phyloP scores from a whole-genome alignment of 2,797 vertebrate genomes.

The Sebastiscus tertius region DNA sequence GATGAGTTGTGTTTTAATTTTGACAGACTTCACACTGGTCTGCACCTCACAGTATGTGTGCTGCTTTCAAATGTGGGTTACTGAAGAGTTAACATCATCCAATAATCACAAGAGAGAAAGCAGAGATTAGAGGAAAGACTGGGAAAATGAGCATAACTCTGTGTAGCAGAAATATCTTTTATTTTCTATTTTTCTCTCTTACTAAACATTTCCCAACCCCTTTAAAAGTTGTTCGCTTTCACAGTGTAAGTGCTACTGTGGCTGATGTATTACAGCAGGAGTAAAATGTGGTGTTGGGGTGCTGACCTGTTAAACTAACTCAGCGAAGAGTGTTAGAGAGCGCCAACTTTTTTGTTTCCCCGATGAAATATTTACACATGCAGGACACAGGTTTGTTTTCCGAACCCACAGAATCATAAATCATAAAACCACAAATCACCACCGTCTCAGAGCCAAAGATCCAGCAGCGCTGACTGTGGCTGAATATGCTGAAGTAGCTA shows the following conservation, averaged over 20 bases:
- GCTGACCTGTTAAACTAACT: constrained; percentile 1
- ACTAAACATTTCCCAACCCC: neutral
- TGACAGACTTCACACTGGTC: neutral
- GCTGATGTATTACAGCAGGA: neutral
- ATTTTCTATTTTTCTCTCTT: neutral
- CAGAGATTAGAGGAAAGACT: neutral
- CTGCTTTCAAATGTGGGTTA: neutral
- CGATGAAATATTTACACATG: constrained; percentile 52
- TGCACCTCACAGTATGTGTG: neutral
- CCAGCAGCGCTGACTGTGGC: constrained; percentile 23
- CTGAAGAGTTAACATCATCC: neutral
- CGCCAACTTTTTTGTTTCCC: neutral
- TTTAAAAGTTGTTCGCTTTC: neutral
- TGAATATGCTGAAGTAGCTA: constrained; percentile 42
- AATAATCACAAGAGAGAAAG: neutral
- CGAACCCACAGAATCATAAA: constrained; percentile 53
- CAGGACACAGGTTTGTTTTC: constrained; percentile 37
- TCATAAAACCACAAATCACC: constrained; percentile 58
- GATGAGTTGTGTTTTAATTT: neutral
- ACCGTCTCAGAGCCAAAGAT: constrained; percentile 38
- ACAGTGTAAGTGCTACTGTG: neutral
- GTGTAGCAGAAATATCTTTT: neutral
- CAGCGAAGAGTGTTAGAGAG: neutral
- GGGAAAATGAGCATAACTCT: neutral
- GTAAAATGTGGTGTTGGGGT: neutral